These are phyloP conservation scores for Pandemis cinnamomeana DNA, from an alignment of 2,888 invertebrate genomes.

Conservation along the genomic window DNA sequence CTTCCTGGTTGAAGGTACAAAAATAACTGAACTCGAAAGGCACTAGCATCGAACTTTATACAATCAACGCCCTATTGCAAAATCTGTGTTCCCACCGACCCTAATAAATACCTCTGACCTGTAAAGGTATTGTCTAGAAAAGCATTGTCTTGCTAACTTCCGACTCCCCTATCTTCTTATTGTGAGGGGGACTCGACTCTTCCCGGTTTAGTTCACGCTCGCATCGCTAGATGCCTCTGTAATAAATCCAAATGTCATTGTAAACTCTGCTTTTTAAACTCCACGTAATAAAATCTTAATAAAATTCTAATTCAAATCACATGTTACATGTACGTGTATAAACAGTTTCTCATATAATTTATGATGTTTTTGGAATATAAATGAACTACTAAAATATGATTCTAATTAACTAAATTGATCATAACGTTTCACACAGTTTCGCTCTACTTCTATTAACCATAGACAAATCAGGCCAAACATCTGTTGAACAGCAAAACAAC, in stretches of 20 bases:
- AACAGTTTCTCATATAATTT: too few relatives aligned
- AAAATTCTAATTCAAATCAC: too few relatives aligned
- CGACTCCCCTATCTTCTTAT: conserved; percentile 62
- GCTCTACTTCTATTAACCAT: background rate
- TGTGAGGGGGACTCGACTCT: conserved; percentile 49
- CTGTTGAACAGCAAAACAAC: background rate
- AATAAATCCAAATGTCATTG: background rate
- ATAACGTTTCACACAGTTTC: background rate
- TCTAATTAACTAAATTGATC: background rate
- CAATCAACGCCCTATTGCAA: conserved; percentile 66
- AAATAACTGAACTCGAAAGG: conserved; percentile 70
- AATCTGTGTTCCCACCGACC: conserved; percentile 64
- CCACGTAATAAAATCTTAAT: too few relatives aligned
- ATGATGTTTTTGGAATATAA: too few relatives aligned
- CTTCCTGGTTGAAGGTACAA: conserved; percentile 71
- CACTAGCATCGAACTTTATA: conserved; percentile 68
- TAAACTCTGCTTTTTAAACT: background rate
- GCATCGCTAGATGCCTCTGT: conserved; percentile 64
- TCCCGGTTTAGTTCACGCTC: conserved; percentile 52
- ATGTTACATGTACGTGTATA: too few relatives aligned
- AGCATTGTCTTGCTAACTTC: conserved; percentile 73
- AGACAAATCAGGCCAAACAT: background rate
- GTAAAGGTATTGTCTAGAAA: conserved; percentile 66
- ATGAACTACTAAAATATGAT: too few relatives aligned
- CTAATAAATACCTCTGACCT: conserved; percentile 67